Evolutionary conservation across 2,113 vertebrate genomes (phyloP).

Genomic region (Elachura formosa): DNA sequence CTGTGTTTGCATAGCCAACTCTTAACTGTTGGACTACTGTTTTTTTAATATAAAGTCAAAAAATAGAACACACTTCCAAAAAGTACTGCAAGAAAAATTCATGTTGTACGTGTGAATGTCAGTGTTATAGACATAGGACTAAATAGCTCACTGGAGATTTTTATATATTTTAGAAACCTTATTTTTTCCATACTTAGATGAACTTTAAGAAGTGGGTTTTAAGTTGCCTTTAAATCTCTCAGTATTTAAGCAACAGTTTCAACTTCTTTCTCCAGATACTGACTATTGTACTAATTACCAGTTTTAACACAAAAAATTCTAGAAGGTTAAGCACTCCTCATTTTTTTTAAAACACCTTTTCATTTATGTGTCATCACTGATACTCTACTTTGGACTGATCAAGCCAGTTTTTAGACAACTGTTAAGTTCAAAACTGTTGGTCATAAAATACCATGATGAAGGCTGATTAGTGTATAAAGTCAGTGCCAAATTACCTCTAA

Average conservation of each 20-base stretch:
- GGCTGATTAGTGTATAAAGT: neutral
- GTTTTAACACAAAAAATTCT: neutral
- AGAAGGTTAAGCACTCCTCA: neutral
- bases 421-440: neutral
- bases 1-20: neutral
- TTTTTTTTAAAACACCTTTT: neutral
- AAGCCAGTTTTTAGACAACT: neutral
- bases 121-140: neutral
- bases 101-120: fast-evolving
- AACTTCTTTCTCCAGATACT: neutral
- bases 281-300: neutral
- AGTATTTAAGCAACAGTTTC: neutral
- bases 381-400: neutral
- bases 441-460: neutral
- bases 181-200: neutral
- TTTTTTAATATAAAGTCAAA: neutral
- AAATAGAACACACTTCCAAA: neutral
- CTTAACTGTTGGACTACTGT: neutral
- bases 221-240: neutral
- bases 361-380: neutral
- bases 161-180: neutral
- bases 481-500: neutral
- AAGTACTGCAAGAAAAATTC: neutral
- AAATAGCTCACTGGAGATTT: neutral
- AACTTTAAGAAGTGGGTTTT: neutral